Evolutionary conservation across 2,888 invertebrate species (phyloP), one percentile per base, ranked within the genome.

Genomic region (Apodemia zela): DNA sequence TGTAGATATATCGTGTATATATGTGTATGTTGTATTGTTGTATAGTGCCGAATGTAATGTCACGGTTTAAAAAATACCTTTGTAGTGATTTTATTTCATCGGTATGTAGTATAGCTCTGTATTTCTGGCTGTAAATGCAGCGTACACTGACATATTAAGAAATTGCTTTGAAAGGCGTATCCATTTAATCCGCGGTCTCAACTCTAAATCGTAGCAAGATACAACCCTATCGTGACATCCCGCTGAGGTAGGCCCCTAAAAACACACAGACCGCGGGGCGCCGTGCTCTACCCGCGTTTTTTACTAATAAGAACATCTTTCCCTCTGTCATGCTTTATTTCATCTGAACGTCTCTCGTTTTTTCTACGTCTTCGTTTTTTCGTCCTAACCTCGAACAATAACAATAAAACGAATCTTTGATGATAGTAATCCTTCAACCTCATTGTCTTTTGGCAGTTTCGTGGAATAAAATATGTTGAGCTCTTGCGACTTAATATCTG

Each of bases 391-490:
- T 75, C 80, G 77, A 81, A 88, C 84, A 87, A 87, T 84, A 84
- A 87, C 85, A 89, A 88, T 79, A 89, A 89, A 89, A 90, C 83
- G 85, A 83, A 73, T 78, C 78, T 74, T 75, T 89, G 89, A 91
- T 90, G 90, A 90, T 89, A 85, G 86, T 88, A 88, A 91, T 91
- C 87, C 91, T 82, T 91, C 91, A 91, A 84, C 84, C 77, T 89
- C 89, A 90, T 91, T 91, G 91, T 90, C 89, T 90, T 89, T 90
- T 91, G 90, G 89, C 91, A 90, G 86, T 89, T 90, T 89, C 89
- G 81, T 79, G 83, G 87, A 89, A 89, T 89, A 89, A 89, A 86
- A 89, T 90, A 90, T 89, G 87, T 84, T 85, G 33, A 33, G 33
- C 33, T 33, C 33, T 33, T 33, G 33, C 33, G 33, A 33, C 33